Percentiles rank a stretch among this genome's conserved stretches.
Evolutionary conservation across 2,888 invertebrate species (phyloP).

Genomic region (Eupeodes luniger): DNA sequence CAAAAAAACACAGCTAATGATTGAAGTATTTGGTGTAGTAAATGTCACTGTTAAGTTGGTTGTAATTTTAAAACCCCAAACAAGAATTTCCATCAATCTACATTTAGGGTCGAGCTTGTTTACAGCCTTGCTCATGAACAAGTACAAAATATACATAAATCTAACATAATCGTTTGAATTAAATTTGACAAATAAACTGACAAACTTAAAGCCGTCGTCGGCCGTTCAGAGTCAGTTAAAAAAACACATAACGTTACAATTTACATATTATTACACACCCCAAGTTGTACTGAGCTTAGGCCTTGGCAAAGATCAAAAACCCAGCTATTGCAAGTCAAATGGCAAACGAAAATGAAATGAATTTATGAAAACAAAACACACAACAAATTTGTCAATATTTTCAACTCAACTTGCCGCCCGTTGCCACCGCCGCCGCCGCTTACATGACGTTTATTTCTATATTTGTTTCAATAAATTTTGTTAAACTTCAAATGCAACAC

Average conservation of each 20-base stretch:
- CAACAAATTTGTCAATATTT: slow-evolving; percentile 58
- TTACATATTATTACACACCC: slow-evolving; percentile 2
- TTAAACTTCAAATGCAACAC: slow-evolving; percentile 38
- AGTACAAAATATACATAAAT: not conserved
- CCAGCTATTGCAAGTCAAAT: not conserved
- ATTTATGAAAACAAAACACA: slow-evolving; percentile 34
- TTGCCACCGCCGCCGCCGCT: not conserved
- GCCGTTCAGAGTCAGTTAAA: not conserved
- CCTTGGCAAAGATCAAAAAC: slow-evolving; percentile 9
- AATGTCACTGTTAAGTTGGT: too few species aligned
- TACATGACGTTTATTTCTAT: slow-evolving; percentile 37
- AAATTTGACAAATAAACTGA: slow-evolving; percentile 2
- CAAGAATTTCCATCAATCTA: too few species aligned
- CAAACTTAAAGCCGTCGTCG: not conserved
- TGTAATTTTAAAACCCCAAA: too few species aligned
- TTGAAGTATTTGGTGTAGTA: too few species aligned
- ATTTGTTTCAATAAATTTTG: slow-evolving; percentile 43
- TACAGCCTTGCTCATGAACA: too few species aligned
- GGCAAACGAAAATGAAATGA: not conserved
- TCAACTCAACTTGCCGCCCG: not conserved
- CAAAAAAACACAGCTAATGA: too few species aligned
- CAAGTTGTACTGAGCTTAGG: not conserved
- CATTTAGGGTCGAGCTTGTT: too few species aligned
- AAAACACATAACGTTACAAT: not conserved
- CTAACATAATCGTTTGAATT: not conserved